Percentiles rank a stretch among this genome's conserved stretches.
phyloP scores from a whole-genome alignment of 2,113 vertebrate genomes.

The Panthera leo region DNA sequence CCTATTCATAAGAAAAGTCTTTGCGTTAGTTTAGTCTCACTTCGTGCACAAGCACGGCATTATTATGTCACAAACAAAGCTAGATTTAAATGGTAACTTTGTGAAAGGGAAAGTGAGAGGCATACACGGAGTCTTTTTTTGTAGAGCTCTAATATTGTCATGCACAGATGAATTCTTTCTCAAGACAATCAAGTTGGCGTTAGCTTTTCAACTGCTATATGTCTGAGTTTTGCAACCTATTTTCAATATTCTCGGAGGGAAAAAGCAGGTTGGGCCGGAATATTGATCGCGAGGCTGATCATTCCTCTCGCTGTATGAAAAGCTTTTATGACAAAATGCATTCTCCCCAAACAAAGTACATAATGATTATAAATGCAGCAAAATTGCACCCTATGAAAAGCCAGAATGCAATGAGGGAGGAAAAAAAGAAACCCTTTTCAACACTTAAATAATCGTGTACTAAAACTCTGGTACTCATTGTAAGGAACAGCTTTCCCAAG shows the following conservation, averaged over 20 bases:
- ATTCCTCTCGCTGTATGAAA: conserved; percentile 24
- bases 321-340: conserved; percentile 64
- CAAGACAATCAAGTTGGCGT: conserved; percentile 44
- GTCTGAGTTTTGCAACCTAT: conserved; percentile 34
- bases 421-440: conserved; percentile 68
- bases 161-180: conserved; percentile 65
- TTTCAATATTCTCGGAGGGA: conserved; percentile 19
- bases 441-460: conserved; percentile 55
- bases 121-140: conserved; percentile 6
- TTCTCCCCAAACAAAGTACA: conserved; percentile 75
- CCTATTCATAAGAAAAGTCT: conserved; percentile 52
- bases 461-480: conserved; percentile 31
- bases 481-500: conserved; percentile 47
- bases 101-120: conserved; percentile 35
- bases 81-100: conserved; percentile 41
- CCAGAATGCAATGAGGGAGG: conserved; percentile 61
- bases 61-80: conserved; percentile 55
- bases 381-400: conserved; percentile 74
- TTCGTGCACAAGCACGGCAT: background rate
- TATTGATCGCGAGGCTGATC: conserved; percentile 28
- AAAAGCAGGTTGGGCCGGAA: background rate
- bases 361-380: conserved; percentile 70
- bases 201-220: conserved; percentile 14
- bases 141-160: conserved; percentile 37
- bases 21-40: conserved; percentile 28